Evolutionary conservation across 37 sponge, comb jelly and placozoan genomes (phyloP).

Genomic region (Theonella swinhoei): DNA sequence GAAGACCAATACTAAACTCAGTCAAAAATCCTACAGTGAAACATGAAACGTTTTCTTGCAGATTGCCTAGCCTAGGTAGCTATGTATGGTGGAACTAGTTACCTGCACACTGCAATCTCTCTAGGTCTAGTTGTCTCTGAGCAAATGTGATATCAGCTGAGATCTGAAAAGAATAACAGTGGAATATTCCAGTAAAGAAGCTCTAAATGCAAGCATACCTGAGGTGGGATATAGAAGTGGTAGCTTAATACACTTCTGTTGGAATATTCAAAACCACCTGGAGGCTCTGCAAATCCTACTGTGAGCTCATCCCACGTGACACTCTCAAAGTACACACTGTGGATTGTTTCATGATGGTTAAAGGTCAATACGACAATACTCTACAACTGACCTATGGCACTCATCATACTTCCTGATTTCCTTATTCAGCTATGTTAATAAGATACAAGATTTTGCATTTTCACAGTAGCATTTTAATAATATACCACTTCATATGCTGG

Average conservation of each 20-base stretch:
- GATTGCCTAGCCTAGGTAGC: background rate
- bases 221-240: slow-evolving; percentile 86
- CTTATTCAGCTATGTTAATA: slow-evolving; percentile 33
- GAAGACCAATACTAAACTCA: slow-evolving; percentile 41
- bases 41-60: background rate
- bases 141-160: slow-evolving; percentile 32
- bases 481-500: slow-evolving; percentile 79
- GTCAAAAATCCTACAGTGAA: slow-evolving; percentile 50
- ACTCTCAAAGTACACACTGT: slow-evolving; percentile 81
- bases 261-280: slow-evolving; percentile 72
- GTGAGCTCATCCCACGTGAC: slow-evolving; percentile 81
- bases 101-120: slow-evolving; percentile 72
- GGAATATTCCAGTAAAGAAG: background rate
- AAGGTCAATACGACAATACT: background rate
- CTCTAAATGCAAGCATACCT: slow-evolving; percentile 23
- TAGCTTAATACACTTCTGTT: slow-evolving; percentile 89
- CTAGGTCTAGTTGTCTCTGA: slow-evolving; percentile 50
- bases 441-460: background rate
- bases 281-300: slow-evolving; percentile 82
- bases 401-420: slow-evolving; percentile 61
- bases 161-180: slow-evolving; percentile 31
- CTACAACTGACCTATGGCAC: slow-evolving; percentile 59
- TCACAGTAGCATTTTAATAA: background rate
- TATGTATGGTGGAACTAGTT: too few species aligned
- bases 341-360: background rate